Evolutionary conservation across 2,797 vertebrate species (phyloP), one percentile per base, ranked within the genome.

Genomic region (Peromyscus aztecus): DNA sequence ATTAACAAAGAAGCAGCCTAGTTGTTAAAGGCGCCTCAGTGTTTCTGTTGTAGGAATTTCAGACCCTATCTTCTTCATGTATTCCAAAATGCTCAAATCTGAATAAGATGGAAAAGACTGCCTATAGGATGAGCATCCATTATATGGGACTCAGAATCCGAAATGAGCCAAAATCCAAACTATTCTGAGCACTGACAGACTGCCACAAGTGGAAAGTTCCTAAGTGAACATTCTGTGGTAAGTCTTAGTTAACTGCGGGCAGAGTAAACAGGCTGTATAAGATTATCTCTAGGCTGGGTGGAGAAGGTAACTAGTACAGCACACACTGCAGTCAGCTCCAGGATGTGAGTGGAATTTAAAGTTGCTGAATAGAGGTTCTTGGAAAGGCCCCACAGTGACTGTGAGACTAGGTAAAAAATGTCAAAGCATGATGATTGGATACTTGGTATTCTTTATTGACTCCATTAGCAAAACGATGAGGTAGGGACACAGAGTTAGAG

Each of bases 41-140:
- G 31, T 78, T 91, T 82, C 52, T 93, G 0, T 86, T 78, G 49
- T 2, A 89, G 87, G 29, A 87, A n/a, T 88, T 87, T 83, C 81
- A 14, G 1, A 21, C 11, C 90, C 49, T 67, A 23, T 85, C 43
- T n/a, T 17, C 29, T 85, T 83, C 57, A 37, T 91, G 34, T 94
- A 84, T 52, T 91, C 46, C 61, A 65, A 82, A 92, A 34, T 34
- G 40, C 12, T 89, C 91, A 76, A 69, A 43, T 86, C 81, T 77
- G 27, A 94, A 40, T 73, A 67, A 89, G 34, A 77, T 14, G 24
- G 31, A 4, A 2, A 63, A 78, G 71, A 71, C 17, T 37, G 43
- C 0, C 37, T 21, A 14, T 27, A 76, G 59, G 49, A 9, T 31
- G 4, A 49, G 17, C 17, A 78, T 78, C 37, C n/a, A 77, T 76